Base-by-base conservation (phyloP, 2,113 vertebrate species). In the Eolophus roseicapilla region DNA sequence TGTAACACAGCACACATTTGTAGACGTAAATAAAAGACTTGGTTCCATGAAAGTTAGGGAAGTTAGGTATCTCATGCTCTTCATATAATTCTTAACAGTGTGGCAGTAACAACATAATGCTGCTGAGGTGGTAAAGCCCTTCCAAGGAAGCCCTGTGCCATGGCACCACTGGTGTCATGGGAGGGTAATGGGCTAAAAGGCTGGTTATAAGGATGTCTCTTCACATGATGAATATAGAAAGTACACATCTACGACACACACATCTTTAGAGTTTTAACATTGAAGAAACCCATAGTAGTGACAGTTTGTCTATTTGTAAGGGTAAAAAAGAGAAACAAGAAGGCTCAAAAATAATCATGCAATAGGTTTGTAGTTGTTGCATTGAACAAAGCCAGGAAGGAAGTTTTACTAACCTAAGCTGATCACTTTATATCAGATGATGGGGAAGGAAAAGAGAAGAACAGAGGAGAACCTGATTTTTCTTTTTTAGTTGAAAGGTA, bases 161-260 rank as follows among this genome's bases (percentile, higher is more conserved):
- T 19, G 33, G 14, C 13, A 31, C 17, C 59, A 52, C 24, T 62
- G 27, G 31, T 94, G 60, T 13, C 12, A 14, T 21, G 31, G 43
- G 29, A 78, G 31, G 7, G 3, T 21, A 80, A 80, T 17, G 24
- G 5, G 5, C 23, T 74, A 69, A 49, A 82, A 0, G 1, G 7
- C 31, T 85, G 33, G 21, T 24, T 85, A 71, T 28, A 69, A 82
- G 13, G 13, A 11, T 73, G n/a, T 10, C 5, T 3, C 24, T 57
- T 73, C 29, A 19, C 18, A 4, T 69, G 37, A 71, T 15, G 2
- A 6, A 21, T 41, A 18, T 13, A 59, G 21, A 44, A 75, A 65
- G 11, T 20, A 33, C 31, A 29, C 8, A 39, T n/a, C 35, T 49
- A 53, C 5, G 19, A 59, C 0, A 1, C 0, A 1, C 1, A 43